phyloP scores from a whole-genome alignment of 2,113 vertebrate genomes.

The Xenus cinereus region DNA sequence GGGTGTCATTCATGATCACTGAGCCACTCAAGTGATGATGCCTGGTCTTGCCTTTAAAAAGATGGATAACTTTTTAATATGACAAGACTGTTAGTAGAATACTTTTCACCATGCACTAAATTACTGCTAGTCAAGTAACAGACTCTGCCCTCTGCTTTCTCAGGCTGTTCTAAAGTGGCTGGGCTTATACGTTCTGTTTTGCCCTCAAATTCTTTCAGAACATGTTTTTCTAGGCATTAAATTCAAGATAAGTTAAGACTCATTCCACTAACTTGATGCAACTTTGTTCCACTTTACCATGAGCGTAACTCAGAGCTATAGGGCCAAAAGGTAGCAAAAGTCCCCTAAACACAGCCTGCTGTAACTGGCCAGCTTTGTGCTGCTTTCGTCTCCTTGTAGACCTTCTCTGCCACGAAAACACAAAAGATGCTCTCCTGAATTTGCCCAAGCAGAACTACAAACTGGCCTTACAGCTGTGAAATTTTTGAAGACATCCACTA shows the following conservation, averaged over 20 bases:
- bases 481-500: neutral
- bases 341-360: neutral
- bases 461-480: neutral
- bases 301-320: neutral
- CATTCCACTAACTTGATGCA: neutral
- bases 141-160: neutral
- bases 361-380: rapidly evolving
- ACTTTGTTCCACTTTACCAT: neutral
- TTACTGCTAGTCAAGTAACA: neutral
- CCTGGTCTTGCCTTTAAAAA: neutral
- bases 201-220: neutral
- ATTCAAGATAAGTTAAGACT: neutral
- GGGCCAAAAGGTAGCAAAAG: neutral
- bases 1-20: neutral
- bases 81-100: neutral
- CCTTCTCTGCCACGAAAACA: neutral
- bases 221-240: neutral
- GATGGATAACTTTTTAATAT: neutral
- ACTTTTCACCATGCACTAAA: neutral
- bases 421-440: neutral
- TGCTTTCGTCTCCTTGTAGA: neutral
- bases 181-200: neutral
- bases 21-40: neutral
- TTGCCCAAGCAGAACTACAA: neutral
- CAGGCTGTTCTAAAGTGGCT: neutral